Evolutionary conservation across 2,797 vertebrate species (phyloP), one percentile per base, ranked within the genome.

Genomic region (Lithobates pipiens): DNA sequence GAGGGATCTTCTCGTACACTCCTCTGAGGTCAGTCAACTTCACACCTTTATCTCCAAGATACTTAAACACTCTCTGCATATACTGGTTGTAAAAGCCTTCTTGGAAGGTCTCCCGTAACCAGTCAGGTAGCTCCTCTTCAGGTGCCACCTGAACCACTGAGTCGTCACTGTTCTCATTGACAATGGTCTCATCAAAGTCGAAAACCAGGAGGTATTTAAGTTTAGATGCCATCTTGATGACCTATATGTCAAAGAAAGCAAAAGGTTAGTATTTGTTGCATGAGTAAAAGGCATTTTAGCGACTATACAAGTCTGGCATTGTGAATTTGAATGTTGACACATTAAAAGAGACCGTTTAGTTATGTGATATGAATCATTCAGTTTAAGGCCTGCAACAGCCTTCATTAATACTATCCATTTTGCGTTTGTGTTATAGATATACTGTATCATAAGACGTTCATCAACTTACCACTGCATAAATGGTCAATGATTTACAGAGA

Each of bases 101-200:
- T 1, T 91, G 93, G 90, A 96, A 97, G 10, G 94, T 96, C 90
- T 96, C 95, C 0, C 95, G 96, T 88, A 99, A 91, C 92, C 92
- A 94, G 65, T 88, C 93, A 0, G 98, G 98, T 0, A 99, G 95
- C 42, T 89, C 88, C 88, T 96, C 95, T 0, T 96, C 95, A 0
- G 97, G 98, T 0, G 95, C 95, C 0, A 92, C 93, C 82, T 96
- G 95, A 69, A 95, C 89, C 78, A 99, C 94, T 0, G 96, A 94
- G 25, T 99, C 97, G 2, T 99, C 98, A 46, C 96, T 98, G 95
- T 97, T 98, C 89, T 99, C 97, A 0, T 97, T 95, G 90, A 99
- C 94, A 69, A 99, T 95, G 36, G 98, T 99, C 94, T 99, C 97
- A 0, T 99, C 98, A 0, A 99, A 99, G 91, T 99, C 98, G 0